A percentile compares a stretch with the other conserved stretches of the same genome.
phyloP scores from a whole-genome alignment of 2,113 vertebrate genomes.

The Hippocampus comes region DNA sequence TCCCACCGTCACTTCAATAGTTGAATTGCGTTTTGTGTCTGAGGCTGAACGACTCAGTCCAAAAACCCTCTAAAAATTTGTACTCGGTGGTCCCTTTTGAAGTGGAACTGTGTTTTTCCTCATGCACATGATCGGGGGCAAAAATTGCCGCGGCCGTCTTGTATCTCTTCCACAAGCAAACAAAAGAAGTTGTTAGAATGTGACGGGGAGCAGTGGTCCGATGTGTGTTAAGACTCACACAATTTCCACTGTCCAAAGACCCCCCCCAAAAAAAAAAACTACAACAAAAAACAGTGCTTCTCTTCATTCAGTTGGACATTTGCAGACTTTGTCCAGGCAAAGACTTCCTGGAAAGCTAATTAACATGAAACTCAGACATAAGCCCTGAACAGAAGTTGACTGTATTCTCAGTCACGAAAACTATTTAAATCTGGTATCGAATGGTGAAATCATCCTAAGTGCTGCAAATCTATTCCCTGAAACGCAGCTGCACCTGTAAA shows the following conservation, averaged over 20 bases:
- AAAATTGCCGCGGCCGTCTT: not conserved
- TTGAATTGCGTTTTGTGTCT: not conserved
- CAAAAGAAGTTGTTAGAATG: not conserved
- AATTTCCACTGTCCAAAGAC: not conserved
- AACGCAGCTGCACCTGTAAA: not conserved
- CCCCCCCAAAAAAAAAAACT: not conserved
- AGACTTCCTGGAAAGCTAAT: not conserved
- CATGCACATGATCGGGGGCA: not conserved
- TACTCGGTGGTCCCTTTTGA: not conserved
- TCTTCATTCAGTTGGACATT: slow-evolving; percentile 22
- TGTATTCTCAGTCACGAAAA: not conserved
- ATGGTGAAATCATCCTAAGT: not conserved
- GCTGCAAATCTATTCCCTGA: not conserved
- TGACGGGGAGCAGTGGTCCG: not conserved
- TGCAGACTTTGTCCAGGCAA: not conserved
- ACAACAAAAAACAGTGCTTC: not conserved
- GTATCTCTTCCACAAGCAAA: not conserved
- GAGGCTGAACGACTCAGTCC: not conserved
- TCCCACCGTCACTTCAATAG: slow-evolving; percentile 1
- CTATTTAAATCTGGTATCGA: not conserved
- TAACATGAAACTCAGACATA: slow-evolving; percentile 3
- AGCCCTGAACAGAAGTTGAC: not conserved
- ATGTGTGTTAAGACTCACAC: not conserved
- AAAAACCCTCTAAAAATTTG: not conserved
- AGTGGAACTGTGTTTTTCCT: not conserved